Evolutionary conservation across 2,797 vertebrate genomes (phyloP), one percentile per base, ranked within the genome.

Genomic region (Alauda arvensis): DNA sequence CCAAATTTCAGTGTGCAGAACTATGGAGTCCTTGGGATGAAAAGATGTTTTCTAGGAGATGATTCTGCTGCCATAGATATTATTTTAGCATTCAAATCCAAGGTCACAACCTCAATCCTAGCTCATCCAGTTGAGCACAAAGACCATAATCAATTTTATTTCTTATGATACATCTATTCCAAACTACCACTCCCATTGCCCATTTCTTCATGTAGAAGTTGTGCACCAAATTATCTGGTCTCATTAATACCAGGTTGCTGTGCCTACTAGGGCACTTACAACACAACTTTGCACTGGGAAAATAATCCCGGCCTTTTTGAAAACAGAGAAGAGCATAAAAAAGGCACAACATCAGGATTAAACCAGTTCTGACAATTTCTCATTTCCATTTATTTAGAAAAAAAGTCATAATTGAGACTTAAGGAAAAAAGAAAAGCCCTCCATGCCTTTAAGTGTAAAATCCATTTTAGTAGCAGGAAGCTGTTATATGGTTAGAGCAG

Each of bases 401-500:
- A 40, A 79, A 90, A 83, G 82, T 89, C 77, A 77, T 89, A 92
- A 92, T 84, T 62, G 87, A 94, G 87, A 96, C 90, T 95, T 95
- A 66, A 92, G 92, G 86, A 87, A 95, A 82, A 95, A 93, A 95
- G 95, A 96, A 94, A 96, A 94, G 85, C 86, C 85, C 82, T 94
- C 92, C 95, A 43, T 98, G 97, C 96, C 96, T 94, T 98, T 98
- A 97, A 98, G 97, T 97, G 97, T 96, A 97, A 98, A 98, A 98
- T 99, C 98, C 97, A 98, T 98, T 99, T 98, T 97, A 97, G 97
- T 97, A 97, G 96, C 97, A 98, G 98, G 98, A 99, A 98, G 97
- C 98, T 96, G 97, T 96, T 98, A 98, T 98, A 98, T 97, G 97
- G 98, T 98, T 98, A 98, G 98, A 98, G 95, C 95, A 96, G 98